Conservation (phyloP, 92 coral and sea anemone species). For the Epizoanthus ramosus region DNA sequence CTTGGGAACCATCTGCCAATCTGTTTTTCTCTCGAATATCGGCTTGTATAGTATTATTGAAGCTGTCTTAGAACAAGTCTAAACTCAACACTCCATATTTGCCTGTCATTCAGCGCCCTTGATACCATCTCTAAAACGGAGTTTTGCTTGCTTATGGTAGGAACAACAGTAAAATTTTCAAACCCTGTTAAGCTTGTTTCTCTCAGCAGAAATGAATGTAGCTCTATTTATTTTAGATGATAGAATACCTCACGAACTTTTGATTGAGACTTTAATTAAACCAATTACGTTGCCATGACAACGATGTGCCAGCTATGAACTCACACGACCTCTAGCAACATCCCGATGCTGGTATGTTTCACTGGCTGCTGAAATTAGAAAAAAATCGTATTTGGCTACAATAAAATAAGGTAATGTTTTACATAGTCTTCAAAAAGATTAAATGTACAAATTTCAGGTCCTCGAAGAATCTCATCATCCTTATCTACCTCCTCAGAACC, state of each 20-base stretch:
- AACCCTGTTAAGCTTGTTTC: too few species aligned
- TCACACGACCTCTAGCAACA: constrained; percentile 50
- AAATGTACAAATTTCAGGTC: constrained; percentile 46
- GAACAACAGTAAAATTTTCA: too few species aligned
- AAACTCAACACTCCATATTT: too few species aligned
- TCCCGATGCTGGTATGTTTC: constrained; percentile 36
- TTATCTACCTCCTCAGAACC: constrained; percentile 20
- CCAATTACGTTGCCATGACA: too few species aligned
- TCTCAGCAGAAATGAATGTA: too few species aligned
- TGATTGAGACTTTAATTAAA: too few species aligned
- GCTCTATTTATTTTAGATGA: too few species aligned
- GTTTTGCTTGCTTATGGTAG: not conserved
- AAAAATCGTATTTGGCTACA: constrained; percentile 11
- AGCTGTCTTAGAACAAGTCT: not conserved
- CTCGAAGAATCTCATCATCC: not conserved
- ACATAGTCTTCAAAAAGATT: constrained; percentile 41
- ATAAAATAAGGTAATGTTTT: constrained; percentile 18
- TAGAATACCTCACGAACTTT: too few species aligned
- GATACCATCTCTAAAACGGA: not conserved
- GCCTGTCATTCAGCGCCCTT: not conserved
- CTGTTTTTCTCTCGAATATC: not conserved
- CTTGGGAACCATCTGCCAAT: not conserved
- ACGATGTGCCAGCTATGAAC: too few species aligned
- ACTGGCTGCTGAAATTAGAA: constrained; percentile 55
- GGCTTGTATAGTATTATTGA: not conserved